Base-by-base conservation (phyloP, 2,797 vertebrate species). In the Strix occidentalis region DNA sequence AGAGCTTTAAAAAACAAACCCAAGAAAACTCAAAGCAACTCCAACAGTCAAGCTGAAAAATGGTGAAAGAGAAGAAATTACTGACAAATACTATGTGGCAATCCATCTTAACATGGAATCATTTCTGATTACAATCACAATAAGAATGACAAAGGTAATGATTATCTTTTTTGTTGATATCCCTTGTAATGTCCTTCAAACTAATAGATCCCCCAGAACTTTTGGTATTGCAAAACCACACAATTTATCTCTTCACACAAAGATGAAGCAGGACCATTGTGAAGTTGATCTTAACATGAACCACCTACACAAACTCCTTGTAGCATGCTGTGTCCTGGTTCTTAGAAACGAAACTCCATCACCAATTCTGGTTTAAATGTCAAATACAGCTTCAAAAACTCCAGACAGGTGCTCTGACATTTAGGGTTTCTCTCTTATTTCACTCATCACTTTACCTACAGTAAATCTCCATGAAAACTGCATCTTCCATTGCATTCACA, bases 301-400 rank as follows among this genome's bases (percentile, higher is more conserved):
- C 29, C 64, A 87, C 68, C 87, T 70, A 92, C 71, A 74, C 41
- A 80, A 86, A 80, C 16, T 93, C 48, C 45, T 84, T 90, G 48
- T 77, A 93, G 87, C 6, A 35, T 87, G 63, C 24, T 83, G 18
- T 68, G 61, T 84, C 70, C 75, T 56, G 6, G 1, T 82, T 88
- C 89, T 83, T 94, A 80, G 64, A 93, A 95, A 68, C 6, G 71
- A 87, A 94, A 93, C 81, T 89, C 45, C 45, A 76, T 37, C 33
- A 89, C 14, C 28, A 64, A 48, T 71, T 94, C 48, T 64, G 23
- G 19, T 72, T 93, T 90, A 91, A 94, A 93, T 88, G 83, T 90
- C 88, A 95, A 77, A 93, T 75, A 83, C 29, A 86, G 26, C 37
- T 94, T 95, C 65, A 84, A 74, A 95, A 95, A 94, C 46, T 76